Evolutionary conservation across 30 jellyfish, hydroid and myxozoan genomes (phyloP), one percentile per base, ranked within the genome.

Genomic region (Sanderia malayensis): DNA sequence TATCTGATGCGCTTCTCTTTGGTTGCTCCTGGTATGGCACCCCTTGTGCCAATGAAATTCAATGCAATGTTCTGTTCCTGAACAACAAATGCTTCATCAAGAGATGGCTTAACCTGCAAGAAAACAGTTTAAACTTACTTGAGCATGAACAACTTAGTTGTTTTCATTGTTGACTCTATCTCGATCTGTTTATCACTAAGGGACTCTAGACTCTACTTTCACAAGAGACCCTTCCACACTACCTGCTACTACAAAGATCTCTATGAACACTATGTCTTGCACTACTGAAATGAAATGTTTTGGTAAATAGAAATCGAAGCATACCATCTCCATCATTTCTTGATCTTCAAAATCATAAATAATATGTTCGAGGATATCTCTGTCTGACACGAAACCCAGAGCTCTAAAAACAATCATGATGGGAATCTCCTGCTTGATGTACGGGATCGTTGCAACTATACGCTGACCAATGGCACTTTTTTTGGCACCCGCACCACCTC

Each of bases 21-120:
- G n/a, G 99, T 88, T 1, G 94, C 97, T 18, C 99, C 99, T 6
- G 99, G 99, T 33, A 70, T 47, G n/a, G 99, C 99, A 21, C 99
- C 97, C 20, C 99, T 97, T n/a, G 97, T 86, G 3, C 99, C 99
- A 73, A 94, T 94, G 65, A 85, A 94, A 55, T 94, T 94, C 63
- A 94, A 81, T 0, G 99, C 99, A 22, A 94, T 96, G 71, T 87
- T 88, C 61, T 94, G 99, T 52, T 94, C 99, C 67, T 94, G 99
- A 2, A 94, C 97, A 33, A 94, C 99, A 69, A 94, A 94, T 9
- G 99, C 99, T 74, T 94, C 99, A 69, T 94, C 99, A 3, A 94
- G 77, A 8, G 99, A 94, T 13, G 99, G 99, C 67, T 88, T 94
- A 9, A 94, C 99, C 99, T 93, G 74, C 18, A 24, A 49, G 6